Conservation (phyloP, 2,113 vertebrate genomes). For the Isurus oxyrinchus region DNA sequence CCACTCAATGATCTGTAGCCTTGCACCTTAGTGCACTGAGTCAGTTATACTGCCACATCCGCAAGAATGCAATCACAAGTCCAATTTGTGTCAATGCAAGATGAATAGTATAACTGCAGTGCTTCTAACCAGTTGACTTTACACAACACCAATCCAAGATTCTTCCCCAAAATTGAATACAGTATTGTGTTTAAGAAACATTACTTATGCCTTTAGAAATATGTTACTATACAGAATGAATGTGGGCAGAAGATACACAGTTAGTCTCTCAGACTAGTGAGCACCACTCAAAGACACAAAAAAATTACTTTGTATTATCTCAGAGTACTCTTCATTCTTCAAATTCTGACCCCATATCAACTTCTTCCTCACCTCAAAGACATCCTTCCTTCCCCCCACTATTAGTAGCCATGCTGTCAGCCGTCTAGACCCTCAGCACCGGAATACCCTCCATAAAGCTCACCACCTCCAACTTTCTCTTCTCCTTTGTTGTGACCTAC, state of each 20-base stretch:
- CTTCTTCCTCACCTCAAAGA: neutral
- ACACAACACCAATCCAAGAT: neutral
- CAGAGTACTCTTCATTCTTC: neutral
- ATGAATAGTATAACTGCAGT: neutral
- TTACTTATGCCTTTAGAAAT: neutral
- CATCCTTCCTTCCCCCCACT: neutral
- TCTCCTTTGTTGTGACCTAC: neutral
- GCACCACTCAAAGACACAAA: neutral
- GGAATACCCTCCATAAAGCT: neutral
- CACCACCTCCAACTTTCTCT: neutral
- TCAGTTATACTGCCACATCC: neutral
- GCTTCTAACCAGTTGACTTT: neutral
- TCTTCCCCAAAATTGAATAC: neutral
- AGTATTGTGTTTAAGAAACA: neutral
- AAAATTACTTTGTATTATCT: neutral
- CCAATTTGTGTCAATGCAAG: neutral
- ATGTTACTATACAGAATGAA: neutral
- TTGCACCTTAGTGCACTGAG: neutral
- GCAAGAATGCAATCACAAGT: neutral
- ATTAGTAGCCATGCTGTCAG: neutral
- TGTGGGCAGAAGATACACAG: neutral
- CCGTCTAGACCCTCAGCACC: neutral
- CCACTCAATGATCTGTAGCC: no score
- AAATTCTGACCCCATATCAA: neutral
- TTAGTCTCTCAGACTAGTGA: neutral